Conservation (phyloP, 1,140 invertebrate genomes). For the Drosophila baimaii region DNA sequence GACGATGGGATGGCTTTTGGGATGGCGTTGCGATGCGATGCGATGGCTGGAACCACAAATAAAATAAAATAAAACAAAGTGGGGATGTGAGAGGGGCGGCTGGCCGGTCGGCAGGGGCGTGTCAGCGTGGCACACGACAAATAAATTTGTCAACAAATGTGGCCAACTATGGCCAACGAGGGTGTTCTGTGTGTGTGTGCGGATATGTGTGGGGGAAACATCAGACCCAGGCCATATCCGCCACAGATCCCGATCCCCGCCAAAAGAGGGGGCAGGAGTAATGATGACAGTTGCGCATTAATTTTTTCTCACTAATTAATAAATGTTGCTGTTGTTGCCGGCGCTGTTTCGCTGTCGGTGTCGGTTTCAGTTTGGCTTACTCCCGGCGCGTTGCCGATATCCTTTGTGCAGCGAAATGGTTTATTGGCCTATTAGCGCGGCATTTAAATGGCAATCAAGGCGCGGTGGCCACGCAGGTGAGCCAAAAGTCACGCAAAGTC, state of each 20-base stretch:
- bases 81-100: neutral
- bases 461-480: conserved; percentile 64
- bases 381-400: no score
- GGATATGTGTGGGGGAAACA: conserved; percentile 16
- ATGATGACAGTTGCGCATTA: conserved; percentile 77
- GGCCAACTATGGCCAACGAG: conserved; percentile 44
- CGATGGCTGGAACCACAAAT: conserved; percentile 70
- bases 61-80: conserved; percentile 68
- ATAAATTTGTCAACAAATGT: conserved; percentile 83
- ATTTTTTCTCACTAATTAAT: conserved; percentile 83
- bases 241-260: conserved; percentile 19
- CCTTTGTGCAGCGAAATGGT: conserved; percentile 68
- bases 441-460: conserved; percentile 83
- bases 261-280: conserved; percentile 50
- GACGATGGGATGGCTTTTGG: conserved; percentile 57
- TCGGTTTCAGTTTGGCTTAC: conserved; percentile 20
- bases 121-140: conserved; percentile 66
- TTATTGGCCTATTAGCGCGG: conserved; percentile 83
- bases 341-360: conserved; percentile 3
- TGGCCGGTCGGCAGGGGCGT: conserved; percentile 5
- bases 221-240: conserved; percentile 23
- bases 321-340: conserved; percentile 59
- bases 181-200: conserved; percentile 43
- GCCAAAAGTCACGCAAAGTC: conserved; percentile 78
- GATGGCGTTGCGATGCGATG: conserved; percentile 30